Base-by-base conservation (phyloP, 2,113 vertebrate species). In the Euleptes europaea region DNA sequence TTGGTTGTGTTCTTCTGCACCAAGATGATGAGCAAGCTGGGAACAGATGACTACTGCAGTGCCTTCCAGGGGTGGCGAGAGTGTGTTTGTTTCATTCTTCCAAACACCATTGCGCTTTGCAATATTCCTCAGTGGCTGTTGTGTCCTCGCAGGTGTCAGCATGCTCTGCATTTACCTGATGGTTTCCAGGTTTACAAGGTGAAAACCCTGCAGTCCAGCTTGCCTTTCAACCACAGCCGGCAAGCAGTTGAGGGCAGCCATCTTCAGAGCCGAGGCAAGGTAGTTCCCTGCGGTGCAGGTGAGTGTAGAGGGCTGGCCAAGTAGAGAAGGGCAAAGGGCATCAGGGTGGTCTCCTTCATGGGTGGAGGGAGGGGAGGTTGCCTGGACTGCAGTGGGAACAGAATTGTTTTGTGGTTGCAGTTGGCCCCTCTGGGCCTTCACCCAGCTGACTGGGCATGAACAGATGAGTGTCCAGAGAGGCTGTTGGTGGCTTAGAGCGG, bases 251-350 rank as follows among this genome's bases (percentile, higher is more conserved):
- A 94, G 84, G 91, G 90, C 28, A 92, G 15, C 33, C 94, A 92
- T 65, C 83, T 69, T n/a, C 87, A 90, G 1, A 77, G 86, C 42
- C 94, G 91, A 84, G 95, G 95, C 44, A 96, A 97, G 9, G 86
- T 98, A 60, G 97, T 97, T 86, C 97, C 98, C 33, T 98, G 98
- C 86, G 96, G 98, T 1, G 97, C 99, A 95, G 98, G 99, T 99
- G 87, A 96, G 93, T 83, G 38, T 51, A 51, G 31, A 69, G 66
- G 66, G n/a, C 66, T 69, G 66, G 10, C 17, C 1, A 57, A 54
- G 51, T 12, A 15, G 17, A 3, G 49, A 51, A 47, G 44, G 12
- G 49, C 49, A 13, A 6, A 60, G 60, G 26, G 60, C 60, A 28
- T 2, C 26, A 1, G 60, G 21, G 23, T 5, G 60, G 26, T 6